Conservation (phyloP, 2,888 invertebrate genomes). For the Azorinus chamasolen region DNA sequence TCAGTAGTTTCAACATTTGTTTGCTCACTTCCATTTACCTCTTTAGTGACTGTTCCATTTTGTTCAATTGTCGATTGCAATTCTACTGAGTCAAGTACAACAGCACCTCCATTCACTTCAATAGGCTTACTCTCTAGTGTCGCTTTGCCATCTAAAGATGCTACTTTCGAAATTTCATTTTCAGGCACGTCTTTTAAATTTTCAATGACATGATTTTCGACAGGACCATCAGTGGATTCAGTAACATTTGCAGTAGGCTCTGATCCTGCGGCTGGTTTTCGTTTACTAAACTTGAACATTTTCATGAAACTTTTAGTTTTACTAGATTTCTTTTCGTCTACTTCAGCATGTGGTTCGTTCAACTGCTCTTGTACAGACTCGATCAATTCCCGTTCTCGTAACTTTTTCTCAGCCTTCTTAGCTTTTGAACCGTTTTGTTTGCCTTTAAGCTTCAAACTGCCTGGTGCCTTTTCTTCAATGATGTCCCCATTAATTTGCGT, state of each 20-base stretch:
- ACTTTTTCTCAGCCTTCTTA: slow-evolving; percentile 15
- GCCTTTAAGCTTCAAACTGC: too few relatives aligned
- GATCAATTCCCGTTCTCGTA: slow-evolving; percentile 33
- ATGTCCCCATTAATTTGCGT: too few relatives aligned
- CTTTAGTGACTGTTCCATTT: background rate
- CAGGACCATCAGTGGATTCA: background rate
- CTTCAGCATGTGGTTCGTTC: slow-evolving; percentile 3
- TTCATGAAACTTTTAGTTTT: slow-evolving; percentile 33
- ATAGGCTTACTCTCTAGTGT: background rate
- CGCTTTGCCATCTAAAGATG: background rate
- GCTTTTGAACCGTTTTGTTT: slow-evolving; percentile 13
- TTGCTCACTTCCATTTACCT: background rate
- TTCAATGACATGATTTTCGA: too few relatives aligned
- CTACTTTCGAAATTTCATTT: too few relatives aligned
- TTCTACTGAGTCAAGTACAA: too few relatives aligned
- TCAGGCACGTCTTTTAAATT: too few relatives aligned
- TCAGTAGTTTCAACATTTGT: slow-evolving; percentile 33
- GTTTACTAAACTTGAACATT: slow-evolving; percentile 63
- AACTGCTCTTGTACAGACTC: slow-evolving; percentile 34
- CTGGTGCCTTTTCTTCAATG: too few relatives aligned
- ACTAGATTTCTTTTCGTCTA: slow-evolving; percentile 17
- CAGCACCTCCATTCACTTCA: background rate
- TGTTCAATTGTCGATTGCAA: background rate
- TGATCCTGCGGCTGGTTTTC: slow-evolving; percentile 24
- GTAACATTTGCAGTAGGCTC: background rate